Base-by-base conservation (phyloP, 2,113 vertebrate genomes). In the Platichthys stellatus region DNA sequence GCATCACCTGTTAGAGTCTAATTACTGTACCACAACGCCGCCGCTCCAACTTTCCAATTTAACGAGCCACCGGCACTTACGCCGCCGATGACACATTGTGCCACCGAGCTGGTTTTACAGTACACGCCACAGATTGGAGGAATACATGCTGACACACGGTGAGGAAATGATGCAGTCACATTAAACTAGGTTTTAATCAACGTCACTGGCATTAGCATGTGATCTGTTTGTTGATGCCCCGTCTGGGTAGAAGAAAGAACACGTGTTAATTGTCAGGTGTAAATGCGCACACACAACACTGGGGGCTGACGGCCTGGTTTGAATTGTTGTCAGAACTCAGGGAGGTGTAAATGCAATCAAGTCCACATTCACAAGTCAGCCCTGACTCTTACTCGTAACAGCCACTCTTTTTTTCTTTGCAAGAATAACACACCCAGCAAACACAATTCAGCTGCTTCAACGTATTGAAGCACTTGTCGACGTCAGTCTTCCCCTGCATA, bases 1-100 rank as follows among this genome's bases (percentile, higher is more conserved):
- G 88, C 85, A 73, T 90, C 92, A 93, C 90, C 92, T 92, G 90
- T 85, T 93, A 74, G 80, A 74, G 80, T 89, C 86, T 89, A 89
- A 92, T 90, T 91, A 90, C 88, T 77, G 56, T 49, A 67, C 72
- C 63, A 23, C n/a, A 23, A 23, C 3, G 38, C 40, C 21, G 38
- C 24, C 24, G 21, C 40, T 63, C 62, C 38, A 69, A 82, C 75
- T 84, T 87, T 84, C 76, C 66, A 65, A 76, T 76, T 86, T 74
- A 81, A 71, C 61, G 84, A 77, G 62, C 68, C 73, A 53, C 45
- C 68, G 43, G 51, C 45, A 65, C 72, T 67, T 57, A 58, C 67
- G 20, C 63, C 62, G 24, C 13, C 57, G 2, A 57, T 47, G 80
- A 74, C 60, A 24, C 38, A 60, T 24, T 7, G 24, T 59, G 26